Evolutionary conservation across 1,140 invertebrate genomes (phyloP).

Genomic region (Brachionus paranguensis): DNA sequence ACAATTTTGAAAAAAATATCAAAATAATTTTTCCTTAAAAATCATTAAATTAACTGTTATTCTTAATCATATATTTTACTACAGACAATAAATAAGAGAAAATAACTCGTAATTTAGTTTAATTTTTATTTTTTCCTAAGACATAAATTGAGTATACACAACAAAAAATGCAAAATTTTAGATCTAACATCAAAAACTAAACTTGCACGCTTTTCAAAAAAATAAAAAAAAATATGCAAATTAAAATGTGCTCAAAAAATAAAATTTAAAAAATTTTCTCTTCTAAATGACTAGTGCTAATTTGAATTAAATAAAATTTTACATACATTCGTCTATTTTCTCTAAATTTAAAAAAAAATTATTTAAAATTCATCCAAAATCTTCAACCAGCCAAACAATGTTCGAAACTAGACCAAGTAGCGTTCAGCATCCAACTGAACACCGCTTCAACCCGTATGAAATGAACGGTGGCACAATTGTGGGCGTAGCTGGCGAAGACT

Average conservation of each 20-base stretch:
- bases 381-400: background rate
- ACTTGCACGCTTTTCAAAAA: background rate
- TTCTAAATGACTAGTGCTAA: slow-evolving; percentile 17
- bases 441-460: slow-evolving; percentile 29
- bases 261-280: background rate
- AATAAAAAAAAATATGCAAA: background rate
- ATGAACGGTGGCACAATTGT: slow-evolving; percentile 48
- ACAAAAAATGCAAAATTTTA: background rate
- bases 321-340: background rate
- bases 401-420: background rate
- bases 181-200: background rate
- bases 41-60: too few relatives aligned
- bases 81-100: background rate
- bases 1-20: too few relatives aligned
- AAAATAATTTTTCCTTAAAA: too few relatives aligned
- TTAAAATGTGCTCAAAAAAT: slow-evolving; percentile 9
- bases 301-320: background rate
- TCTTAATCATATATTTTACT: too few relatives aligned
- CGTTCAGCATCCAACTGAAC: background rate
- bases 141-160: background rate
- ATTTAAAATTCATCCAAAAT: background rate
- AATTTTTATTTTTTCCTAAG: background rate
- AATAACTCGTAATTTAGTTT: background rate
- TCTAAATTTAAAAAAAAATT: background rate
- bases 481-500: slow-evolving; percentile 86